Base-by-base conservation (phyloP, 2,797 vertebrate species). In the Anisognathus igniventris region DNA sequence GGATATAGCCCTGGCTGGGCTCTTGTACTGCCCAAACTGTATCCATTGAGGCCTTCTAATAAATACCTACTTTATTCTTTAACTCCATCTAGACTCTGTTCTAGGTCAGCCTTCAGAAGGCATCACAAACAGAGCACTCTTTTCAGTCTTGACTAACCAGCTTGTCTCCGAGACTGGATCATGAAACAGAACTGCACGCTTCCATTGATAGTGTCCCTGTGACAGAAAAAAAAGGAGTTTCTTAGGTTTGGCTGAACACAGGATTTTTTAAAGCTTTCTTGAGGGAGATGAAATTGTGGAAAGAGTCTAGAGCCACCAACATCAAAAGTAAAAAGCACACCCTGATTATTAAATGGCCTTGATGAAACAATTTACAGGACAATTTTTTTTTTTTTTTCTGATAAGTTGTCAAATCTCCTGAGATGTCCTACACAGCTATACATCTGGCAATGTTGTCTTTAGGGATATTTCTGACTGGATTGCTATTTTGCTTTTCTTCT, bases 261-360 rank as follows among this genome's bases (percentile, higher is more conserved):
- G 53, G 8, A 54, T 16, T 70, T 68, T 57, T 74, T 13, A 5
- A 31, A 45, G 3, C 5, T 91, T 92, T 56, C 31, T 24, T 48
- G 5, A 9, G 3, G 7, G 2, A n/a, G 2, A 25, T 11, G 3
- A 18, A 23, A 71, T 1, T 9, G 6, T 65, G 58, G 42, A 70
- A 88, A 23, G 12, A 30, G 16, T 66, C 21, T 31, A 44, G 50
- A 84, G 12, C 12, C 7, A 47, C 8, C 25, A 58, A 7, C 5
- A 66, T 27, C 12, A 56, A 56, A 85, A 77, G 28, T 9, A 87
- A 6, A 3, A 54, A 68, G 14, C 2, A n/a, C 1, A n/a, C 1
- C 1, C n/a, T 61, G 12, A 17, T 57, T 16, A 14, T 57, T 20
- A 87, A 76, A 72, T 16, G n/a, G 3, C 3, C n/a, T 66, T 48